Evolutionary conservation across 2,113 vertebrate genomes (phyloP).

Genomic region (Cryptotis parvus): DNA sequence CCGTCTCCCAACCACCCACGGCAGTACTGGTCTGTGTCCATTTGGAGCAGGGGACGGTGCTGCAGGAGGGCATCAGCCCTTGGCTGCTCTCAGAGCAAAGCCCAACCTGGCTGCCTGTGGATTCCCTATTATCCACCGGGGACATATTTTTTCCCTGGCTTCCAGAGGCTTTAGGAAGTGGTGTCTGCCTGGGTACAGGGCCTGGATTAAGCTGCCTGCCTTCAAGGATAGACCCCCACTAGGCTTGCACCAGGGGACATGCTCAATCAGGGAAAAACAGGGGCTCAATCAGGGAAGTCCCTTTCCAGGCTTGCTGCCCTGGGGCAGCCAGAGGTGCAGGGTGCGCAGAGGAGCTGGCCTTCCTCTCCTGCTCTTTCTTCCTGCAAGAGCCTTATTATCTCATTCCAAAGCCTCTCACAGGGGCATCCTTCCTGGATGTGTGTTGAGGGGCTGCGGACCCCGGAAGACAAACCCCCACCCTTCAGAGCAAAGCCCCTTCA

Average conservation of each 20-base stretch:
- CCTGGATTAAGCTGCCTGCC: background rate
- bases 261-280: background rate
- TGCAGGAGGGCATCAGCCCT: too few species aligned
- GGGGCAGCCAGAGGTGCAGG: background rate
- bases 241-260: background rate
- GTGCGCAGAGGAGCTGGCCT: background rate
- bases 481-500: background rate
- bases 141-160: background rate
- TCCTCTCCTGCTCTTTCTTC: background rate
- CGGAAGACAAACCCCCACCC: background rate
- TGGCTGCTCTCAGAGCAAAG: background rate
- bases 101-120: fast-evolving
- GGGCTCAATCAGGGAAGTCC: too few species aligned
- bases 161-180: background rate
- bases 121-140: background rate
- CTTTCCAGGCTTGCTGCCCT: background rate
- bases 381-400: background rate
- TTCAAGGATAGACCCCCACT: background rate
- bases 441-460: background rate
- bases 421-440: background rate
- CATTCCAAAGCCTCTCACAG: background rate
- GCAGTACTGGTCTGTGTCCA: background rate
- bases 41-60: background rate
- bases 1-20: background rate
- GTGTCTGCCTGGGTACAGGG: background rate